Evolutionary conservation across 2,797 vertebrate species (phyloP), one percentile per base, ranked within the genome.

Genomic region (Nasua narica): DNA sequence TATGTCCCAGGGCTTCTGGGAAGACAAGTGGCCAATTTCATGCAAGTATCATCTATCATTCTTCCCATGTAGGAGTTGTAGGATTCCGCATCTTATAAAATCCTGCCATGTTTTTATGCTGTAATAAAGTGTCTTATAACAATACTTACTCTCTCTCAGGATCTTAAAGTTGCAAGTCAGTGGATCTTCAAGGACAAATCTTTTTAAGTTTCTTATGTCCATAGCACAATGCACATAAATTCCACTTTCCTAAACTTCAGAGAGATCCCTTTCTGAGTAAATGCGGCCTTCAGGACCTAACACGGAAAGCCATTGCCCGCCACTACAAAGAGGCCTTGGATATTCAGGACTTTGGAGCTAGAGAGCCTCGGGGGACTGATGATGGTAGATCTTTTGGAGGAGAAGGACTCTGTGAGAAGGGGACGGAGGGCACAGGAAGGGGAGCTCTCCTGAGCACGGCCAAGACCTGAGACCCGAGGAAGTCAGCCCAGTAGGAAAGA

Each of bases 241-340:
- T 92, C 79, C 43, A 85, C 74, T 50, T 87, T 83, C 54, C 90
- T 65, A 72, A 77, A 43, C 84, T 43, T 91, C 23, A 72, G 54
- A 29, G 69, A 74, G 52, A 77, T 69, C 12, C 15, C 67, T 69
- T 95, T 87, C 50, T 62, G 65, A 86, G 43, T 82, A 84, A 93
- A 76, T 76, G 76, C 32, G 85, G 43, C 78, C 27, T 70, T 15
- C 23, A 87, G 32, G 56, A 92, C 82, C 72, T 85, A 81, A 65
- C 7, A 0, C 1, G 1, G 48, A n/a, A 37, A 43, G 16, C n/a
- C 46, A 43, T 35, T 35, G 87, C 37, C 60, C 90, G 18, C 84
- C 32, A 16, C 40, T 27, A 72, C 67, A 58, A 16, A 35, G 48
- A 91, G 32, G 52, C 35, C 46, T 60, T 56, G 27, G 13, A 16